Conservation (phyloP, 1,140 invertebrate genomes). For the Macrosteles quadrilineatus region DNA sequence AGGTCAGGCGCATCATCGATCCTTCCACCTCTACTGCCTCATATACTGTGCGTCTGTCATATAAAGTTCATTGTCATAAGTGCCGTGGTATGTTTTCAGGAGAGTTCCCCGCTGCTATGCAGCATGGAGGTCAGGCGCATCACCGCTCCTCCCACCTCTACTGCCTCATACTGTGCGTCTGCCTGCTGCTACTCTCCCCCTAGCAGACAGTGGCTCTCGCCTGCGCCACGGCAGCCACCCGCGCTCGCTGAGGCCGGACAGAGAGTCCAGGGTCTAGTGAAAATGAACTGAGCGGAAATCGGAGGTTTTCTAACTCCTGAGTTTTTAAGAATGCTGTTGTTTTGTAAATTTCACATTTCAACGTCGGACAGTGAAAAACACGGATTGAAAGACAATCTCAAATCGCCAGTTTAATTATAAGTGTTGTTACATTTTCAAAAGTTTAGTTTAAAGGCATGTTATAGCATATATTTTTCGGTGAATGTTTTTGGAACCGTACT, state of each 20-base stretch:
- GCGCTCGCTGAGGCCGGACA: background rate
- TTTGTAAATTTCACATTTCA: background rate
- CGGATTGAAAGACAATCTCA: conserved; percentile 7
- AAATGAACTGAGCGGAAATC: background rate
- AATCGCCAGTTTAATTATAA: conserved; percentile 12
- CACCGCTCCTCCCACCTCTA: conserved; percentile 65
- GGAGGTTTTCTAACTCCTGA: too few relatives aligned
- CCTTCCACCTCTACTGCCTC: conserved; percentile 66
- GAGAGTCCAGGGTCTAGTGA: background rate
- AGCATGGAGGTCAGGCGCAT: conserved; percentile 77
- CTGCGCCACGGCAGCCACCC: background rate
- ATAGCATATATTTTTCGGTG: conserved; percentile 22
- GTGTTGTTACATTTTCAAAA: conserved; percentile 17
- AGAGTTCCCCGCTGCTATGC: conserved; percentile 89
- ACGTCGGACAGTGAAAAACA: background rate
- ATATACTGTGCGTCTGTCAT: conserved; percentile 66
- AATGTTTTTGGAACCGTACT: conserved; percentile 11
- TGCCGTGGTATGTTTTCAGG: conserved; percentile 60
- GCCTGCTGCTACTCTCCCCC: conserved; percentile 48
- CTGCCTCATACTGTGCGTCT: conserved; percentile 68
- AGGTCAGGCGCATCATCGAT: conserved; percentile 69
- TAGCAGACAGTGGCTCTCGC: conserved; percentile 3
- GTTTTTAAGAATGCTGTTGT: background rate
- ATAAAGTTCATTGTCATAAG: too few relatives aligned
- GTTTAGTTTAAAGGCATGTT: conserved; percentile 16